Evolutionary conservation across 2,113 vertebrate genomes (phyloP).

Genomic region (Aegotheles bennettii): DNA sequence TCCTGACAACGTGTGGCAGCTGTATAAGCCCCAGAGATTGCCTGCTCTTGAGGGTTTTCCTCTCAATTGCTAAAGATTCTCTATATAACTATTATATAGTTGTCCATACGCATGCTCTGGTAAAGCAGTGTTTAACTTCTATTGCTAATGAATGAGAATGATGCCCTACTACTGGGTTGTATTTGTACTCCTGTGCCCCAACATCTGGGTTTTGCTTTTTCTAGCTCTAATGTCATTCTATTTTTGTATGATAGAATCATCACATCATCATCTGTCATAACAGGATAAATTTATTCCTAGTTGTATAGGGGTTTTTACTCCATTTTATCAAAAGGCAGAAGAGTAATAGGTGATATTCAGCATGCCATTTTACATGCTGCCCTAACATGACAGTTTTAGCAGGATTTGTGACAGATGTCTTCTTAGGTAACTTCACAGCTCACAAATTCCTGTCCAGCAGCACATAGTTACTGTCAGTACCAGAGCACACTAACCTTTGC

Average conservation of each 20-base stretch:
- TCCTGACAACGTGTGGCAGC: accelerated
- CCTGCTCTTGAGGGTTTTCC: accelerated
- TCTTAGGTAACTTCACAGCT: neutral
- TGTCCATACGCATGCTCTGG: neutral
- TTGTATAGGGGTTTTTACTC: neutral
- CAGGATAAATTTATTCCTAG: neutral
- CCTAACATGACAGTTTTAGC: neutral
- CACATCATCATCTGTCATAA: neutral
- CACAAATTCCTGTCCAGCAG: neutral
- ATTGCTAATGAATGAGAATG: neutral
- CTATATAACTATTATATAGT: too few species aligned
- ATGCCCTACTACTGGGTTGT: accelerated
- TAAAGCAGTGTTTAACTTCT: neutral
- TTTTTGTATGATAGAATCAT: too few species aligned
- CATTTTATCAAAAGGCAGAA: neutral
- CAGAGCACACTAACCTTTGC: neutral
- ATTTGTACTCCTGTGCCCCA: too few species aligned
- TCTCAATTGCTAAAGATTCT: neutral
- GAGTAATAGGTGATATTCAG: neutral
- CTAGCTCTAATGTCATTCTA: too few species aligned
- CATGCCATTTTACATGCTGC: neutral
- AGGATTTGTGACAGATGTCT: neutral
- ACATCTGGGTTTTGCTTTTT: too few species aligned
- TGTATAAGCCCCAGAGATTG: accelerated
- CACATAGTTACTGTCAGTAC: neutral